phyloP scores from a whole-genome alignment of 2,113 vertebrate genomes.

The Cryptoleucopteryx plumbea region DNA sequence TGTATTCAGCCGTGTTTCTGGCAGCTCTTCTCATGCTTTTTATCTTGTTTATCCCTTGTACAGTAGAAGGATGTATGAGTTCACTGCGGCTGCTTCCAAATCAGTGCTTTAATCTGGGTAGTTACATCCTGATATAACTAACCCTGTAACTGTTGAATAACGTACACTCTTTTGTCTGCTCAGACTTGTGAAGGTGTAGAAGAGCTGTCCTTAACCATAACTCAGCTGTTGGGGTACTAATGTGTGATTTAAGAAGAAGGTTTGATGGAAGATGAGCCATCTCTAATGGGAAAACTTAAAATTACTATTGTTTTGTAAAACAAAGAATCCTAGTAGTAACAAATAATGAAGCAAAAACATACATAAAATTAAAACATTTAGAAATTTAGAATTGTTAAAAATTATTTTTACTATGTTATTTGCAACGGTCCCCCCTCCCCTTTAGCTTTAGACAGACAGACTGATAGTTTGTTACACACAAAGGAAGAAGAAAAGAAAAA shows the following conservation, averaged over 20 bases:
- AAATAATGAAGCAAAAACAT: not conserved
- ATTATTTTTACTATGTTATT: not conserved
- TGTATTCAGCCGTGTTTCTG: not conserved
- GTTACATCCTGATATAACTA: not conserved
- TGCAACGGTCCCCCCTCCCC: not conserved
- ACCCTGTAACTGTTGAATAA: not conserved
- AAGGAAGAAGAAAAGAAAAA: not conserved
- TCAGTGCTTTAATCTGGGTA: not conserved
- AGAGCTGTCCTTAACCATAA: not conserved
- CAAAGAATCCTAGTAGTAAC: not conserved
- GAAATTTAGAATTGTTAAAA: not conserved
- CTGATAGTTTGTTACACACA: not conserved
- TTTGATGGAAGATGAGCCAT: not conserved
- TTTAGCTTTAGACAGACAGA: slow-evolving; percentile 1
- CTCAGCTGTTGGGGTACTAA: not conserved
- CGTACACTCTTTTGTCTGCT: not conserved
- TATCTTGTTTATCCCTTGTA: not conserved
- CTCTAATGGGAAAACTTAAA: not conserved
- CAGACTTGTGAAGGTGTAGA: not conserved
- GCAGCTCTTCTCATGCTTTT: not conserved
- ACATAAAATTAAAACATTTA: not conserved
- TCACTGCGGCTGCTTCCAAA: not conserved
- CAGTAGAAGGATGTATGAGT: not conserved
- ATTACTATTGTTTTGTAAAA: not conserved
- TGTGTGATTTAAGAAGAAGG: not conserved